These are phyloP conservation scores for Temnothorax longispinosus DNA, from an alignment of 1,140 invertebrate species.

Conservation along the genomic window DNA sequence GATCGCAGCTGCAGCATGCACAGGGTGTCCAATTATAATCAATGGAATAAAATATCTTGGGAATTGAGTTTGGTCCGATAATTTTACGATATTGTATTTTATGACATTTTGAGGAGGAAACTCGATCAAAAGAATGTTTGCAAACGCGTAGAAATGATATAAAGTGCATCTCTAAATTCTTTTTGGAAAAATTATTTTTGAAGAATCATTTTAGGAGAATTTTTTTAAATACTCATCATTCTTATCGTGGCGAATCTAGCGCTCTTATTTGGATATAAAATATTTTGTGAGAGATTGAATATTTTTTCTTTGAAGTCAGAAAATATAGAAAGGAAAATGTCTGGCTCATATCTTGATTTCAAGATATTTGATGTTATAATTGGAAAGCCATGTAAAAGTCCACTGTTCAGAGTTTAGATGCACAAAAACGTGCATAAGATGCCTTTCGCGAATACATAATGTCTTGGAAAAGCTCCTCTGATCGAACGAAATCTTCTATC, in stretches of 20 bases:
- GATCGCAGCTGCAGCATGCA: slow-evolving; percentile 25
- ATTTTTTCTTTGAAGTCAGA: no score
- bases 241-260: no score
- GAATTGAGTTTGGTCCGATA: not conserved
- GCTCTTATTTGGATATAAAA: not conserved
- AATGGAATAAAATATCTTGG: slow-evolving; percentile 8
- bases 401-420: not conserved
- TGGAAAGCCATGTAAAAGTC: not conserved
- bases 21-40: slow-evolving; percentile 24
- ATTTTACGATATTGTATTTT: not conserved
- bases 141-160: not conserved
- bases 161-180: not conserved
- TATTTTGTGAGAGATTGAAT: not conserved
- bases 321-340: not conserved
- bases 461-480: not conserved
- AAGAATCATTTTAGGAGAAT: no score
- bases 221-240: no score
- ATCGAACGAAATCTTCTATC: not conserved
- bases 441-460: not conserved
- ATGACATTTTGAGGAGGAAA: not conserved
- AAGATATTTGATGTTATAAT: not conserved
- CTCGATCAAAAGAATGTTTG: not conserved
- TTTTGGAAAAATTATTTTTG: not conserved
- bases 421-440: not conserved
- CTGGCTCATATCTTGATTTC: not conserved